phyloP scores from a whole-genome alignment of 2,113 vertebrate species.

The Clarias gariepinus region DNA sequence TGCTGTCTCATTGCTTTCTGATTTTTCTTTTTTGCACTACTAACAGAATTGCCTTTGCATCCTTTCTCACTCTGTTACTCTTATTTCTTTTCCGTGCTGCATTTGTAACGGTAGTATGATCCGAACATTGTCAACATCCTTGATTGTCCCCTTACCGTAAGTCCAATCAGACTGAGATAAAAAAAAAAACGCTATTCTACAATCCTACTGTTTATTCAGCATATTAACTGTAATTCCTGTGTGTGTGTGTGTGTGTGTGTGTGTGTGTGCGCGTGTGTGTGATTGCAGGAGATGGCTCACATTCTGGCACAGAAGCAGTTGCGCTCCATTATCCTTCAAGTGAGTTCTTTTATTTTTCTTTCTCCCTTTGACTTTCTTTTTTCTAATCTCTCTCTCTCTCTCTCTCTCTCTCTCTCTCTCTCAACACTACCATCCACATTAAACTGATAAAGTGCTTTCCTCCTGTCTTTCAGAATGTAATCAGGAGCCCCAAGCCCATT shows the following conservation, averaged over 20 bases:
- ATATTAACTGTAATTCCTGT: not conserved
- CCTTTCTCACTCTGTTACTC: constrained; percentile 50
- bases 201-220: constrained; percentile 13
- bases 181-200: not conserved
- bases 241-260: constrained; percentile 38
- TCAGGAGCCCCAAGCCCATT: constrained; percentile 87
- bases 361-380: not conserved
- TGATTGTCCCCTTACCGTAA: constrained; percentile 81
- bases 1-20: constrained; percentile 41
- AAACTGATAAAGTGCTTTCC: not conserved
- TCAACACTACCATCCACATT: not conserved
- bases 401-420: constrained; percentile 21
- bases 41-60: constrained; percentile 50
- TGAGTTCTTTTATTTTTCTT: constrained; percentile 71
- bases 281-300: constrained; percentile 91
- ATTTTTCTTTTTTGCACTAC: constrained; percentile 26
- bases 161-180: constrained; percentile 66
- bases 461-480: constrained; percentile 81
- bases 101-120: constrained; percentile 73
- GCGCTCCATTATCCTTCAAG: constrained; percentile 90
- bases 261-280: constrained; percentile 42
- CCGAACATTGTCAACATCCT: constrained; percentile 79
- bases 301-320: constrained; percentile 97
- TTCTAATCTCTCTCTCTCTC: constrained; percentile 6
- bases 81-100: constrained; percentile 61